Conservation (phyloP, 2,113 vertebrate genomes). For the Australoheros scitulus region DNA sequence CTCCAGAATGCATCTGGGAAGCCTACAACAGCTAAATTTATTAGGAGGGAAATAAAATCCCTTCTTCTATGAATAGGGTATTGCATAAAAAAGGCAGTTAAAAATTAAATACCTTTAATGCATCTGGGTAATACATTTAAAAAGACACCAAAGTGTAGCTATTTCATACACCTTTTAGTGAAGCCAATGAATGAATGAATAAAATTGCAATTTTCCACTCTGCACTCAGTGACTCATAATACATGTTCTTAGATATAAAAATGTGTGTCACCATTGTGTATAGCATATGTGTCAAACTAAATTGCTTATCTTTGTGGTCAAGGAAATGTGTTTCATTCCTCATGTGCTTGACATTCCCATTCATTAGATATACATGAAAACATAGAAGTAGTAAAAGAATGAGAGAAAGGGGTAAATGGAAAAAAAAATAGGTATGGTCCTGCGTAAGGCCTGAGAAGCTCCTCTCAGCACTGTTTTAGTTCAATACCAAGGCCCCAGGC, state of each 20-base stretch:
- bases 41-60: background rate
- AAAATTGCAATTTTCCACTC: background rate
- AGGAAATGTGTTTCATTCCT: background rate
- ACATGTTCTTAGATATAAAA: background rate
- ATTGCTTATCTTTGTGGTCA: background rate
- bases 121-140: background rate
- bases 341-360: background rate
- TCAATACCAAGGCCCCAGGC: slow-evolving; percentile 54
- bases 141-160: background rate
- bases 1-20: background rate
- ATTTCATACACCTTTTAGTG: background rate
- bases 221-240: background rate
- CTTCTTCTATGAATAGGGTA: background rate
- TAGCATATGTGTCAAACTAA: background rate
- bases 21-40: background rate
- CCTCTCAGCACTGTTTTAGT: slow-evolving; percentile 30
- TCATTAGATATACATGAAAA: background rate
- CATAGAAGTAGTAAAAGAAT: background rate
- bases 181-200: background rate
- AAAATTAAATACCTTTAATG: background rate
- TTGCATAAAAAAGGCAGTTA: background rate
- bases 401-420: background rate
- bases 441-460: slow-evolving; percentile 53
- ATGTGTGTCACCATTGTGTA: background rate
- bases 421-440: background rate